Conservation (phyloP, 2,113 vertebrate species). For the Geococcyx californianus region DNA sequence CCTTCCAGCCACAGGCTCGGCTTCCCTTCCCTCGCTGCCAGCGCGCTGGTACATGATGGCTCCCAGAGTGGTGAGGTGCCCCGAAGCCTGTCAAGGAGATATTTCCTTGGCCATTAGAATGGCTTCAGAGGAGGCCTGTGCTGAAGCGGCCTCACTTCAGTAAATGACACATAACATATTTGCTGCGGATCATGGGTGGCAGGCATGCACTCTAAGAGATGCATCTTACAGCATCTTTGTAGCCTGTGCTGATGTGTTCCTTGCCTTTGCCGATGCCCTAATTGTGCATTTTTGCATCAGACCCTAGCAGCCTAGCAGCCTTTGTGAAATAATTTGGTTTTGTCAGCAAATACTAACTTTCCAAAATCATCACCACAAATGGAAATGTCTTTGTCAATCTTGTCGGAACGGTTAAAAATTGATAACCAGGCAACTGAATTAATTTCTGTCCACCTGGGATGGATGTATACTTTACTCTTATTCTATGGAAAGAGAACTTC, state of each 20-base stretch:
- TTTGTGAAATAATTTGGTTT: not conserved
- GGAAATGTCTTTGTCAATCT: not conserved
- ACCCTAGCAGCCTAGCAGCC: rapidly evolving
- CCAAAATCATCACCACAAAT: not conserved
- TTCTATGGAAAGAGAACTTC: not conserved
- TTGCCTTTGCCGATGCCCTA: not conserved
- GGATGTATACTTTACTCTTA: not conserved
- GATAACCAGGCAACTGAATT: not conserved
- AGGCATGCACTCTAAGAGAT: not conserved
- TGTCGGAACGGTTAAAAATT: not conserved
- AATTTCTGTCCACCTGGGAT: not conserved
- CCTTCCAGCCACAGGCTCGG: not conserved
- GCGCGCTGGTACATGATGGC: rapidly evolving
- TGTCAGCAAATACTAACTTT: not conserved
- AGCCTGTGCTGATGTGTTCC: not conserved
- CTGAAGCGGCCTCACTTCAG: not conserved
- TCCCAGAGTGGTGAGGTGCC: not conserved
- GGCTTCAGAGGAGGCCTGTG: not conserved
- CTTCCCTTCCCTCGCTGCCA: not conserved
- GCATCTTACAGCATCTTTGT: not conserved
- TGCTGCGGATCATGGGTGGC: not conserved
- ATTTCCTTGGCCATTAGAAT: not conserved
- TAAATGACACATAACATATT: not conserved
- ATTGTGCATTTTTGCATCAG: not conserved
- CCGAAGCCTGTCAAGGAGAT: not conserved